Evolutionary conservation across 2,113 vertebrate species (phyloP).

Genomic region (Galbula dea): DNA sequence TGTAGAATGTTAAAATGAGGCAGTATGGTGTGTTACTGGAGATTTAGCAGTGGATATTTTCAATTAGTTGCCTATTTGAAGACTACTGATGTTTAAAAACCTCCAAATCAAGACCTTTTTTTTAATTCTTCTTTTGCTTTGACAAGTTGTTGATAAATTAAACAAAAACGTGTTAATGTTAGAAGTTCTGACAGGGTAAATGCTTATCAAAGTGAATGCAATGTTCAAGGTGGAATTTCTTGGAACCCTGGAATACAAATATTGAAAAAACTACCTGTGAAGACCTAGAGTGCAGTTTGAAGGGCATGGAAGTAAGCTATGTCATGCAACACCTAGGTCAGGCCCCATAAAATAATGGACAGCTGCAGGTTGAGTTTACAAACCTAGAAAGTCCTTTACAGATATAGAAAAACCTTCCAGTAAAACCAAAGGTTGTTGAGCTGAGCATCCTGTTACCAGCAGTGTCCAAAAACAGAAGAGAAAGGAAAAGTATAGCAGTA

Average conservation of each 20-base stretch:
- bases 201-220: background rate
- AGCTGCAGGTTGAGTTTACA: background rate
- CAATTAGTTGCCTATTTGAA: background rate
- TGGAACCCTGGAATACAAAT: background rate
- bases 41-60: background rate
- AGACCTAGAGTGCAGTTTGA: background rate
- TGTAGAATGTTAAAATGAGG: background rate
- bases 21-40: background rate
- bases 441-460: background rate
- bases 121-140: background rate
- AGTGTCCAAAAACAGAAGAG: background rate
- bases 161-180: background rate
- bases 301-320: background rate
- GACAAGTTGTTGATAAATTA: background rate
- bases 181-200: background rate
- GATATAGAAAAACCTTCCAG: background rate
- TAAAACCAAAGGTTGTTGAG: background rate
- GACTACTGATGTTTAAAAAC: background rate
- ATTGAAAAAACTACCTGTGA: background rate
- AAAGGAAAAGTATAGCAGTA: background rate
- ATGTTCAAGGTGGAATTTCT: background rate
- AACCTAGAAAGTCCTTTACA: background rate
- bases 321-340: background rate
- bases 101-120: background rate
- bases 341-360: accelerated